Percentiles rank a stretch among this genome's conserved stretches.
phyloP scores from a whole-genome alignment of 2,888 invertebrate species.

The Leucophora obtusa region DNA sequence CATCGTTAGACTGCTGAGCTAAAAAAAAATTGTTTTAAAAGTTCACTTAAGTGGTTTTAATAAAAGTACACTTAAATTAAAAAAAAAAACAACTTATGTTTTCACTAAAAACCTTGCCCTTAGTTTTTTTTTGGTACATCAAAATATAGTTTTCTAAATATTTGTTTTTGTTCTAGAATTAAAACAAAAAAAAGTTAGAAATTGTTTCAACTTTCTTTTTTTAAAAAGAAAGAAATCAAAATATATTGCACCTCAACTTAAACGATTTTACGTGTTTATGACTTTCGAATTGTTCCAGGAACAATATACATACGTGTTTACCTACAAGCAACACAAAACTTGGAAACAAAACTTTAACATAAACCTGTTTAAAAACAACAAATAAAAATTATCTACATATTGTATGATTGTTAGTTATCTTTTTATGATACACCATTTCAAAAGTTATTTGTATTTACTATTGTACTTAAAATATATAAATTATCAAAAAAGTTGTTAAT shows the following conservation, averaged over 20 bases:
- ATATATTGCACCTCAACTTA: conserved; percentile 7
- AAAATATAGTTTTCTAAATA: neutral
- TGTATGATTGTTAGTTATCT: conserved; percentile 32
- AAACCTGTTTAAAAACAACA: conserved; percentile 25
- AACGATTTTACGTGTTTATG: conserved; percentile 35
- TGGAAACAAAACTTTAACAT: neutral
- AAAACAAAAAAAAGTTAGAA: too few species aligned
- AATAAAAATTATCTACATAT: conserved; percentile 46
- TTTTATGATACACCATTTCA: neutral
- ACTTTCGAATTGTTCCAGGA: conserved; percentile 6
- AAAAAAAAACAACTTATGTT: too few species aligned
- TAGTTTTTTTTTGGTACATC: neutral
- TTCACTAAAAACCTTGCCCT: too few species aligned
- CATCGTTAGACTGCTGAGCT: too few species aligned
- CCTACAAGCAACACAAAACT: conserved; percentile 6
- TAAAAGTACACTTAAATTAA: too few species aligned
- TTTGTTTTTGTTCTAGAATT: neutral
- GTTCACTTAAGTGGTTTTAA: too few species aligned
- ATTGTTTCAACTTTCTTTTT: too few species aligned
- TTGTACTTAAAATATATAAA: too few species aligned
- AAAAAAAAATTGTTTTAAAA: too few species aligned
- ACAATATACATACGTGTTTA: conserved; percentile 1
- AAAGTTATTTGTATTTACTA: too few species aligned
- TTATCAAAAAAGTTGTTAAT: too few species aligned
- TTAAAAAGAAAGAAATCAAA: neutral